A percentile compares a stretch with the other conserved stretches of the same genome.
Conservation (phyloP, 2,797 vertebrate species). For the Apodemus agrarius region DNA sequence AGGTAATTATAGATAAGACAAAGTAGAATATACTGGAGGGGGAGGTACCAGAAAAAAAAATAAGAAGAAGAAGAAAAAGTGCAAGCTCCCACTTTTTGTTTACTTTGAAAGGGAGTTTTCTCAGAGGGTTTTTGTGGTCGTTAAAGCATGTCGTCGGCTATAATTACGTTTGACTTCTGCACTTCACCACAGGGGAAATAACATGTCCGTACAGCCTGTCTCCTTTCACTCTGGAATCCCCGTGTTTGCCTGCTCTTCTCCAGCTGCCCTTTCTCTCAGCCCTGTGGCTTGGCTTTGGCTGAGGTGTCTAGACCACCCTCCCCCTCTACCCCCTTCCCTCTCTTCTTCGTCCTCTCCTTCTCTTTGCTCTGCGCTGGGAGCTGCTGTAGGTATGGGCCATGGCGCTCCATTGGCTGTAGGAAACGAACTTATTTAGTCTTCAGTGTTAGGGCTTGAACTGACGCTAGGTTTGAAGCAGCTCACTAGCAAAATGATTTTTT, state of each 20-base stretch:
- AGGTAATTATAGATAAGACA: constrained; percentile 75
- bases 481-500: background rate
- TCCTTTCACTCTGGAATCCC: constrained; percentile 40
- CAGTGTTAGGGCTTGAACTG: background rate
- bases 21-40: background rate
- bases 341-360: background rate
- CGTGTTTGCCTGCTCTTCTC: constrained; percentile 38
- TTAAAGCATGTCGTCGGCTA: constrained; percentile 17
- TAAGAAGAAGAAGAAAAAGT: background rate
- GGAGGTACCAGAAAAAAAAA: background rate
- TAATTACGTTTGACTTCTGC: constrained; percentile 76
- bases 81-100: constrained; percentile 57
- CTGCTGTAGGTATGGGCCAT: background rate
- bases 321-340: background rate
- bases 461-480: background rate
- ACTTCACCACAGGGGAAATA: constrained; percentile 66
- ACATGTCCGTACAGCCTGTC: constrained; percentile 33
- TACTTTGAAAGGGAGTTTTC: constrained; percentile 69
- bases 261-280: background rate
- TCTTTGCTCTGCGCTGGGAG: background rate
- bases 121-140: constrained; percentile 25
- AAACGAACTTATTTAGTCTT: background rate
- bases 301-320: background rate
- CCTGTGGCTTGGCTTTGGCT: constrained; percentile 40
- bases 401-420: background rate